Evolutionary conservation across 2,113 vertebrate genomes (phyloP).

Genomic region (Nothocercus nigrocapillus): DNA sequence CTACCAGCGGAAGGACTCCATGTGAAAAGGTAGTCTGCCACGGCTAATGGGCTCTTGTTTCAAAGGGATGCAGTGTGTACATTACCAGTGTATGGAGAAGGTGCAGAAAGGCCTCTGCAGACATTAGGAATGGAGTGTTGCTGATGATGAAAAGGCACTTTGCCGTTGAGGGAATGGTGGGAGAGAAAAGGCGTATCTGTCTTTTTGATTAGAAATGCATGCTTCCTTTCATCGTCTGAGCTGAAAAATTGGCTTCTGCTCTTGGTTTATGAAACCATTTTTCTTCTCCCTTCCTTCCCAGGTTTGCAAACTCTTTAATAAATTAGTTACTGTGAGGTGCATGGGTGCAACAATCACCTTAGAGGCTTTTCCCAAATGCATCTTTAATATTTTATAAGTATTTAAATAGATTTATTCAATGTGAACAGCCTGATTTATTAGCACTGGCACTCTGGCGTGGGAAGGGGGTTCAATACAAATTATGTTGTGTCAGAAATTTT

Average conservation of each 20-base stretch:
- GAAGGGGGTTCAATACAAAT: slow-evolving; percentile 77
- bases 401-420: slow-evolving; percentile 87
- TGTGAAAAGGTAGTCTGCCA: slow-evolving; percentile 82
- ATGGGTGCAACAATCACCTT: slow-evolving; percentile 85
- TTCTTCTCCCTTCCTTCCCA: slow-evolving; percentile 83
- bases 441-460: slow-evolving; percentile 68
- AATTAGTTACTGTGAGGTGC: slow-evolving; percentile 85
- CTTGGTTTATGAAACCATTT: slow-evolving; percentile 87
- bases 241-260: slow-evolving; percentile 86
- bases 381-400: slow-evolving; percentile 88
- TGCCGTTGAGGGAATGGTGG: slow-evolving; percentile 82
- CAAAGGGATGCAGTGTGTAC: slow-evolving; percentile 82
- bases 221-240: slow-evolving; percentile 85
- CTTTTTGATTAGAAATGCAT: slow-evolving; percentile 89
- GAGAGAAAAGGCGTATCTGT: slow-evolving; percentile 85
- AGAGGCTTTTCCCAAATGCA: slow-evolving; percentile 86
- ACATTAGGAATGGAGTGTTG: slow-evolving; percentile 85
- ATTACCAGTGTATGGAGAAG: slow-evolving; percentile 81
- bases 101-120: slow-evolving; percentile 82
- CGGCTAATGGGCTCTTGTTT: slow-evolving; percentile 84
- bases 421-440: slow-evolving; percentile 82
- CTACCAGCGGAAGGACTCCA: slow-evolving; percentile 79
- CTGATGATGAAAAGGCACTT: slow-evolving; percentile 87
- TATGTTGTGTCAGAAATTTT: slow-evolving; percentile 75
- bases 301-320: slow-evolving; percentile 88